phyloP scores from a whole-genome alignment of 2,888 invertebrate genomes.

The Latrodectus hesperus region DNA sequence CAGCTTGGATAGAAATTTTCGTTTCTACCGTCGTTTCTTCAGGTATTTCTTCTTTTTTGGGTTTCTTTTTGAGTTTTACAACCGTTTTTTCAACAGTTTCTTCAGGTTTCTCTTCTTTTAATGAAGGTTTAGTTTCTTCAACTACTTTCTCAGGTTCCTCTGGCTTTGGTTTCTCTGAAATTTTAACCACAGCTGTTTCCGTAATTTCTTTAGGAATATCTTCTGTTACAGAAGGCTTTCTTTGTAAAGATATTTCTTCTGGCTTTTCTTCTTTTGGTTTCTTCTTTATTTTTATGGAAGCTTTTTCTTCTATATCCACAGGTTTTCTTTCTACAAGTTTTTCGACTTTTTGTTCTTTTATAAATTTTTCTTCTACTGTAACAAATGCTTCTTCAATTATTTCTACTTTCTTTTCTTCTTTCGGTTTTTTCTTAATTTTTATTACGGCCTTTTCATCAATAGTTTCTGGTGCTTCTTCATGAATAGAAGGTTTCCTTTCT shows the following conservation, averaged over 20 bases:
- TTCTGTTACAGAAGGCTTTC: slow-evolving; percentile 2
- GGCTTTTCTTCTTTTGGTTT: slow-evolving; percentile 65
- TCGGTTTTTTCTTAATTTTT: slow-evolving; percentile 55
- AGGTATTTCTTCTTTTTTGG: slow-evolving; percentile 30
- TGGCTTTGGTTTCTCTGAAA: slow-evolving; percentile 79
- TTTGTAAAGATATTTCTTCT: not conserved
- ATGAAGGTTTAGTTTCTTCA: slow-evolving; percentile 29
- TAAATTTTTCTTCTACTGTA: not conserved
- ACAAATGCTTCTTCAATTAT: not conserved
- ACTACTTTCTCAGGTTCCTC: slow-evolving; percentile 71
- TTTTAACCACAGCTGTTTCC: slow-evolving; percentile 72
- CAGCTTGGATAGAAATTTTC: slow-evolving; percentile 6
- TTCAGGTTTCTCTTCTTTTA: not conserved
- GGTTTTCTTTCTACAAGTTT: slow-evolving; percentile 11
- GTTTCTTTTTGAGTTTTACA: slow-evolving; percentile 54
- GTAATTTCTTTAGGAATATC: slow-evolving; percentile 1
- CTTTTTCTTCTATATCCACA: slow-evolving; percentile 31
- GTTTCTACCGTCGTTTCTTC: not conserved
- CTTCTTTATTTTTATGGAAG: slow-evolving; percentile 59
- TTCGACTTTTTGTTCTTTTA: not conserved
- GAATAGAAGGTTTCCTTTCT: slow-evolving; percentile 27
- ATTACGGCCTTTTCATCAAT: slow-evolving; percentile 36
- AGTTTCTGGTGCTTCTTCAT: slow-evolving; percentile 43
- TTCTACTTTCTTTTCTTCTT: slow-evolving; percentile 28
- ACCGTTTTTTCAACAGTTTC: not conserved